These are phyloP conservation scores for Chrysoperla carnea DNA, from an alignment of 1,140 invertebrate species.

Conservation along the genomic window DNA sequence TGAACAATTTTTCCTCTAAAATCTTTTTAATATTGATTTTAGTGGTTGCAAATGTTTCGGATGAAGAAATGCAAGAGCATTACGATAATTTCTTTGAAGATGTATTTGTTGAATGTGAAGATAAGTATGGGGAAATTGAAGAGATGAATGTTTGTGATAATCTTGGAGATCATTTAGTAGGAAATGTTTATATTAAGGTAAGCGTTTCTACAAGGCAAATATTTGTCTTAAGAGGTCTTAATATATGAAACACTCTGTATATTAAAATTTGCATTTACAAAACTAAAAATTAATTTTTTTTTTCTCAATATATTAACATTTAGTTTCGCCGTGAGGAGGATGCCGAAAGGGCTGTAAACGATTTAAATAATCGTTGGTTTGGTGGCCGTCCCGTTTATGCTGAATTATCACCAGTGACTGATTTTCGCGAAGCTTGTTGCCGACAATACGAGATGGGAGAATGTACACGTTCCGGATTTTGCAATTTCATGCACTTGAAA, in stretches of 20 bases:
- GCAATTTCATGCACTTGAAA: conserved; percentile 99
- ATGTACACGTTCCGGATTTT: conserved; percentile 95
- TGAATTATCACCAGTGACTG: conserved; percentile 94
- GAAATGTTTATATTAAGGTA: conserved; percentile 96
- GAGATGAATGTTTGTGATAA: conserved; percentile 99
- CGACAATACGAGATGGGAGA: conserved; percentile 99
- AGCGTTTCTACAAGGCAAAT: conserved; percentile 6
- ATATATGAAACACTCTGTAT: not conserved
- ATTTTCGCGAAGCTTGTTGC: conserved; percentile 97
- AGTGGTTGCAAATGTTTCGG: conserved; percentile 80
- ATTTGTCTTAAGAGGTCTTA: not conserved
- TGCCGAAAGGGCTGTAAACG: conserved; percentile 90
- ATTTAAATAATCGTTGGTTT: conserved; percentile 98
- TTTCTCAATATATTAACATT: conserved; percentile 9
- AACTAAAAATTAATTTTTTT: not conserved
- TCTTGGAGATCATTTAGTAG: conserved; percentile 92
- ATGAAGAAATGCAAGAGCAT: conserved; percentile 97
- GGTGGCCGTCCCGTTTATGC: conserved; percentile 96
- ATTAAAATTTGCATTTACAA: not conserved
- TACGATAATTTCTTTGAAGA: conserved; percentile 99
- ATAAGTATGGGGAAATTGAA: conserved; percentile 98
- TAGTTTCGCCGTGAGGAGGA: conserved; percentile 96
- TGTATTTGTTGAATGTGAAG: conserved; percentile 95
- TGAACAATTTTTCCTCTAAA: conserved; percentile 3
- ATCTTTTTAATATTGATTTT: conserved; percentile 13